phyloP scores from a whole-genome alignment of 2,888 invertebrate species.

The Gymnoscelis rufifasciata region DNA sequence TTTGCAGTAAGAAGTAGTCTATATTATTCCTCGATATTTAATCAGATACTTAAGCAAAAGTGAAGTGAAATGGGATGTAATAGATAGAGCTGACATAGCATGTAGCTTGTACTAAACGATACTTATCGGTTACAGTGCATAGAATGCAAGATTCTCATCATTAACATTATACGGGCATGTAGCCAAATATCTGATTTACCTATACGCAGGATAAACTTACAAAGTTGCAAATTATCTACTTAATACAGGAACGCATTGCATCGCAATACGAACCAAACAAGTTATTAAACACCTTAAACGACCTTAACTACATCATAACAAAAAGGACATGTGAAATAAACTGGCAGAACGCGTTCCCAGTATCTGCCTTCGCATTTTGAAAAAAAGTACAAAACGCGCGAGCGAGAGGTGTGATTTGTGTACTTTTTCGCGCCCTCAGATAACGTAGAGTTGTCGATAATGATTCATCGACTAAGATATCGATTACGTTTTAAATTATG shows the following conservation, averaged over 20 bases:
- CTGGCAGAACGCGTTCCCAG: conserved; percentile 57
- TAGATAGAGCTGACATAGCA: too few species aligned
- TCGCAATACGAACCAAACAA: conserved; percentile 26
- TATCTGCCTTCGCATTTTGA: conserved; percentile 33
- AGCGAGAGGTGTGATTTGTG: conserved; percentile 72
- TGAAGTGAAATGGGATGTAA: too few species aligned
- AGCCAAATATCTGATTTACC: too few species aligned
- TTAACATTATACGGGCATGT: too few species aligned
- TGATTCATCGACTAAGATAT: conserved; percentile 56
- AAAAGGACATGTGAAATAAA: conserved; percentile 42
- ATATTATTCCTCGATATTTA: too few species aligned
- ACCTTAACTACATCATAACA: conserved; percentile 45
- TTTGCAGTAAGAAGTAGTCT: too few species aligned
- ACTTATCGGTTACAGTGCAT: too few species aligned
- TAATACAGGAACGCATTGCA: conserved; percentile 5
- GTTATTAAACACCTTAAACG: conserved; percentile 45
- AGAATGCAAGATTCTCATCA: too few species aligned
- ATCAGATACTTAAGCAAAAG: too few species aligned
- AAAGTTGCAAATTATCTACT: conserved; percentile 19
- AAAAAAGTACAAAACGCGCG: conserved; percentile 41
- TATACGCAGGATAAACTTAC: conserved; percentile 4
- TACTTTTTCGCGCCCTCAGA: conserved; percentile 65
- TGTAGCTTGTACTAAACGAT: too few species aligned
- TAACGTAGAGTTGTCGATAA: conserved; percentile 55
- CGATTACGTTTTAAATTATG: conserved; percentile 45